Base-by-base conservation (phyloP, 2,113 vertebrate species). In the Phylloscopus whistleri region DNA sequence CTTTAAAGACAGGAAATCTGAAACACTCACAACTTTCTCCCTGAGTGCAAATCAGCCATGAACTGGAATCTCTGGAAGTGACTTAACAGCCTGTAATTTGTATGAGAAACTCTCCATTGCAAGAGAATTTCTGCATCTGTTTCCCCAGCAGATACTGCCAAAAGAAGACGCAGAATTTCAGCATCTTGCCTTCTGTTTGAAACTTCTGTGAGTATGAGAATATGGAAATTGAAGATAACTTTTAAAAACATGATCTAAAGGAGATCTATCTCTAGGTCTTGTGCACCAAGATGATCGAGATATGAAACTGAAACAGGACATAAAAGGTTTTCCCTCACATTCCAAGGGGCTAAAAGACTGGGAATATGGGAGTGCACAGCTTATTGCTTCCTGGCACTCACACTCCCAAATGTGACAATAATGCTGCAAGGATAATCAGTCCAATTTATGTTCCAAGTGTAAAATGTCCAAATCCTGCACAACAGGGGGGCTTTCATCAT, bases 391-490 rank as follows among this genome's bases (percentile, higher is more conserved):
- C 88, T 93, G 75, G 43, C 89, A 92, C 35, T 58, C 77, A 80
- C 14, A 35, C 73, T 84, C 72, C 77, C 43, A 85, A 96, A 59
- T 89, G 79, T 52, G 78, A 81, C 89, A 95, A 80, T 69, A 93
- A 73, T n/a, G 51, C 85, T 90, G 51, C 83, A 58, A 82, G 77
- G 74, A 85, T 88, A 92, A 95, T 92, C 95, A 95, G 53, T 21
- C 88, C 86, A 91, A 90, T 96, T 96, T 95, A 76, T 82, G 94
- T 87, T 97, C 95, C 84, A 96, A 97, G 91, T 96, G 86, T 95
- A 93, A 93, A 87, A 96, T 84, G 78, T 91, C 91, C 94, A 94
- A 91, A 91, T 91, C 81, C 58, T 0, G 0, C 81, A 81, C 95
- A 96, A 93, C 87, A 88, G 95, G 94, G 89, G 93, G 86, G 53